Evolutionary conservation across 2,888 invertebrate genomes (phyloP).

Genomic region (Morpho deidamia): DNA sequence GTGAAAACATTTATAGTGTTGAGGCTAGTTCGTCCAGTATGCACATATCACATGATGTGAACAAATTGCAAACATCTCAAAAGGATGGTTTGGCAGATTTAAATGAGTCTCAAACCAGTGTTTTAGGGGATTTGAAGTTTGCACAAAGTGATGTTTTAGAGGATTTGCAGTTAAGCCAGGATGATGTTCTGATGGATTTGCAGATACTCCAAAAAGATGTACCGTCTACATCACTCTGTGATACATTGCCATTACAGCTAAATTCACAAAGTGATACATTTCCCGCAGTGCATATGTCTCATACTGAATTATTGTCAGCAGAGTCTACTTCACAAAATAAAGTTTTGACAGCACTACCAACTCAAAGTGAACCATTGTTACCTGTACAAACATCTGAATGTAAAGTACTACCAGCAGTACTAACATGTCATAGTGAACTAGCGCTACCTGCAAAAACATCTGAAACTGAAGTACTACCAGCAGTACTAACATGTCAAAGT

Average conservation of each 20-base stretch:
- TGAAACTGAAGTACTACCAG: neutral
- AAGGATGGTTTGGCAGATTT: conserved; percentile 4
- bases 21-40: conserved; percentile 23
- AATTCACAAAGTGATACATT: neutral
- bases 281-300: neutral
- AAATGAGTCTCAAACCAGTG: neutral
- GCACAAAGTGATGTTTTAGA: neutral
- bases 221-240: neutral
- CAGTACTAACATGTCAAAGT: neutral
- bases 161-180: neutral
- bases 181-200: neutral
- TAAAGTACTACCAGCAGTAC: neutral
- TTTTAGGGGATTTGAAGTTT: neutral
- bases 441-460: neutral
- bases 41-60: conserved; percentile 28
- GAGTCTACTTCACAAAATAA: neutral
- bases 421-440: neutral
- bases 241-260: neutral
- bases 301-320: too few relatives aligned
- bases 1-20: conserved; percentile 32
- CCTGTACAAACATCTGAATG: neutral
- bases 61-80: conserved; percentile 6
- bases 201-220: too few relatives aligned
- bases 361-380: neutral
- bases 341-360: neutral